Percentiles rank a stretch among this genome's conserved stretches.
Conservation (phyloP, 2,113 vertebrate species). For the Amphiprion percula region DNA sequence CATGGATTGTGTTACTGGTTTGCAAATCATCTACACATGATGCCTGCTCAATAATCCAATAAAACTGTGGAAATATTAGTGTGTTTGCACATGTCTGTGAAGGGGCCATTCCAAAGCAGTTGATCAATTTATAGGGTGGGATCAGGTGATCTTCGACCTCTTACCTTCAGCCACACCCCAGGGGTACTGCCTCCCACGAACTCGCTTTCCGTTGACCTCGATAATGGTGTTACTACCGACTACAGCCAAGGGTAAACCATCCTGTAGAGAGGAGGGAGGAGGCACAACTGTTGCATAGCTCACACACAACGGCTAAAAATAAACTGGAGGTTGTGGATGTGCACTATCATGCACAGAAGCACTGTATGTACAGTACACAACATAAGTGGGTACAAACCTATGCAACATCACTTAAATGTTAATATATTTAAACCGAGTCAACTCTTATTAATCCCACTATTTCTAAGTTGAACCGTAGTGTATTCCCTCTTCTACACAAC, state of each 20-base stretch:
- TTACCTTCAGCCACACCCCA: constrained; percentile 99
- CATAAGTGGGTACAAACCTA: too few species aligned
- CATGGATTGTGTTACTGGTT: constrained; percentile 24
- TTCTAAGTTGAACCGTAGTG: too few species aligned
- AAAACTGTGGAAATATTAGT: constrained; percentile 7
- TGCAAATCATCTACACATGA: constrained; percentile 12
- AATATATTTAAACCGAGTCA: too few species aligned
- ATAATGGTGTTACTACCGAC: constrained; percentile 97
- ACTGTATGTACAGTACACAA: background rate
- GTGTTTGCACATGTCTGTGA: background rate
- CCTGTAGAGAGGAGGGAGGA: constrained; percentile 81
- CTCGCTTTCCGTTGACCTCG: constrained; percentile 95
- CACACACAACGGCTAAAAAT: constrained; percentile 43
- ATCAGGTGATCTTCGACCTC: constrained; percentile 44
- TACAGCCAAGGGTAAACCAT: constrained; percentile 95
- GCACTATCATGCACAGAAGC: background rate
- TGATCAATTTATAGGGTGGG: background rate
- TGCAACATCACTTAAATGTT: too few species aligned
- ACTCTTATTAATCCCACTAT: too few species aligned
- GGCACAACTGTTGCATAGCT: constrained; percentile 61
- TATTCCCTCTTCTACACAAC: too few species aligned
- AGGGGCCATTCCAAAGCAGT: background rate
- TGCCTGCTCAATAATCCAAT: constrained; percentile 24
- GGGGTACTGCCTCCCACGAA: constrained; percentile 95
- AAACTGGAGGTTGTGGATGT: background rate